Percentiles rank a stretch among this genome's conserved stretches.
phyloP scores from a whole-genome alignment of 2,888 invertebrate species.

The Seira sanloemensis region DNA sequence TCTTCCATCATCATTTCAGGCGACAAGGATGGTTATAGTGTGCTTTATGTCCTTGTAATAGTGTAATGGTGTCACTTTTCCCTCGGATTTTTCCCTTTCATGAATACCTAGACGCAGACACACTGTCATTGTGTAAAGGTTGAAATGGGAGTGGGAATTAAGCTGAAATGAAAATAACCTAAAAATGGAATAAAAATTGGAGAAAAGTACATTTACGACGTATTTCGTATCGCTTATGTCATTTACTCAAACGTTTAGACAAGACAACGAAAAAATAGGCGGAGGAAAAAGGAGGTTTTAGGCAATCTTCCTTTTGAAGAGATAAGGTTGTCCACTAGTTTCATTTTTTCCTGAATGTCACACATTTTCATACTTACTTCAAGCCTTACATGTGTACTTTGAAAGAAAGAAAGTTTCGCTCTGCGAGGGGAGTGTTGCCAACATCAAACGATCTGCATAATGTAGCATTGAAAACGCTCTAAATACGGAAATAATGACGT shows the following conservation, averaged over 20 bases:
- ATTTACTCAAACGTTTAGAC: not conserved
- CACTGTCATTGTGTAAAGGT: not conserved
- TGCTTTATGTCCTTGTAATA: constrained; percentile 28
- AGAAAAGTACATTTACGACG: not conserved
- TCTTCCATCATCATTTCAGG: constrained; percentile 66
- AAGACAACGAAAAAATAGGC: no score
- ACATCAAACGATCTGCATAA: not conserved
- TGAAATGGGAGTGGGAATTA: constrained; percentile 12
- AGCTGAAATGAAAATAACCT: not conserved
- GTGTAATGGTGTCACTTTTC: constrained; percentile 34
- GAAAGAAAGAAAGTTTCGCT: not conserved
- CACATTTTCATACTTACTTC: not conserved
- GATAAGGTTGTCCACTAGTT: not conserved
- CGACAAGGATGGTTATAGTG: constrained; percentile 41
- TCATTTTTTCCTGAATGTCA: not conserved
- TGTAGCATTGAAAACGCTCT: no score
- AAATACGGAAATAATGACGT: not conserved
- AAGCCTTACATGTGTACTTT: not conserved
- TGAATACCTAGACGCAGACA: not conserved
- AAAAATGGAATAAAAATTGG: constrained; percentile 11
- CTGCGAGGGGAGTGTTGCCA: not conserved
- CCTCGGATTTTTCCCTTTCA: not conserved
- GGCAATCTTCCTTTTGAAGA: not conserved
- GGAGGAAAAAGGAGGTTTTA: not conserved
- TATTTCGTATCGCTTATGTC: not conserved